Evolutionary conservation across 92 coral and sea anemone species (phyloP).

Genomic region (Pocillopora meandrina): DNA sequence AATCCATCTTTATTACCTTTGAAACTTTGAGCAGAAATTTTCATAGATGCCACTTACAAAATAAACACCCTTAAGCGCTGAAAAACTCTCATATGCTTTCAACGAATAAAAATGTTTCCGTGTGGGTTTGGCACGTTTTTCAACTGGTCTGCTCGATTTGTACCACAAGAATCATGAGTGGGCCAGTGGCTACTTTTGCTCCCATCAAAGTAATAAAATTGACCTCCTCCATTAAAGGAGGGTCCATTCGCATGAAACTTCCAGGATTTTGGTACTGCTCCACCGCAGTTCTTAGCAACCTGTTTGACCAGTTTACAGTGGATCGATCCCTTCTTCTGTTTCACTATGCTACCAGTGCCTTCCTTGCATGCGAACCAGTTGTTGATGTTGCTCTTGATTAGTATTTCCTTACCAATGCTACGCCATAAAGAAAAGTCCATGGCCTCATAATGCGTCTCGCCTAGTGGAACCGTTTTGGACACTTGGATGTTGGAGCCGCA

Average conservation of each 20-base stretch:
- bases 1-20: too few relatives aligned
- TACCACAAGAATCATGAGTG: constrained; percentile 31
- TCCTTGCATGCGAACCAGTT: neutral
- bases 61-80: too few relatives aligned
- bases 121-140: neutral
- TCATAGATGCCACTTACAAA: too few relatives aligned
- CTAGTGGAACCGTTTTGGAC: constrained; percentile 34
- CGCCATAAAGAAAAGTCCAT: too few relatives aligned
- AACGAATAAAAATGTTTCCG: constrained; percentile 28
- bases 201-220: constrained; percentile 32
- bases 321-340: neutral
- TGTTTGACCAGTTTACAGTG: too few relatives aligned
- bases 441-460: constrained; percentile 6
- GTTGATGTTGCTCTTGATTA: too few relatives aligned
- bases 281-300: neutral
- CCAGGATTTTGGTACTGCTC: neutral
- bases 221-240: neutral
- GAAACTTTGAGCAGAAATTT: too few relatives aligned
- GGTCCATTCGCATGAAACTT: neutral
- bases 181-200: constrained; percentile 1
- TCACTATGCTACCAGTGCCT: neutral
- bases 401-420: too few relatives aligned
- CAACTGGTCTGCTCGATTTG: constrained; percentile 6
- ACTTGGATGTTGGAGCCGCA: neutral
- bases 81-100: neutral